These are phyloP conservation scores for Hydrolagus colliei DNA, from an alignment of 2,797 vertebrate genomes.

Conservation along the genomic window DNA sequence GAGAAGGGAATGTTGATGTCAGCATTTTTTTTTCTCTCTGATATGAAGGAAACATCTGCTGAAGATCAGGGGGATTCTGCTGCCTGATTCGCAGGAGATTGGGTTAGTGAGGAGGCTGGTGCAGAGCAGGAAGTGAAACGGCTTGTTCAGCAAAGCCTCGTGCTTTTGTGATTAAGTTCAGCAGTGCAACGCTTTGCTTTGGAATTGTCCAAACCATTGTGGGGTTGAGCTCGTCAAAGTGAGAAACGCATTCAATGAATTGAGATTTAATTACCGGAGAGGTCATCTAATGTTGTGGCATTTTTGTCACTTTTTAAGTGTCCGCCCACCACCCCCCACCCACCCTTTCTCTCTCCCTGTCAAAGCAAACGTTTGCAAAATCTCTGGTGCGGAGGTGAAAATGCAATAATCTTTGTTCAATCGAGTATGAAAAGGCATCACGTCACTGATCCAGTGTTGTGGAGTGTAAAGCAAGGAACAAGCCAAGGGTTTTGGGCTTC, in stretches of 20 bases:
- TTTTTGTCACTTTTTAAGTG: not conserved
- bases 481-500: not conserved
- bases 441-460: not conserved
- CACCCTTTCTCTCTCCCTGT: too few relatives aligned
- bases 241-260: not conserved
- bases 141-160: not conserved
- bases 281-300: not conserved
- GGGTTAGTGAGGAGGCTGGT: not conserved
- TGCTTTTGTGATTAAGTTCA: conserved; percentile 23
- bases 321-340: too few relatives aligned
- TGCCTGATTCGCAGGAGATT: not conserved
- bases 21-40: not conserved
- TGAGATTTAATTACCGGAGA: not conserved
- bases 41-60: conserved; percentile 23
- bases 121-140: conserved; percentile 7
- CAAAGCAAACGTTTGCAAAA: not conserved
- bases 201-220: not conserved
- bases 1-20: not conserved
- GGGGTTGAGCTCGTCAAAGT: not conserved
- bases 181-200: not conserved
- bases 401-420: not conserved
- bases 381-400: not conserved
- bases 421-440: not conserved
- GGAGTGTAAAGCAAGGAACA: not conserved
- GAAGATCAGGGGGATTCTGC: not conserved